Percentiles rank a stretch among this genome's conserved stretches.
These are phyloP conservation scores for Adelges cooleyi DNA, from an alignment of 1,140 invertebrate species.

Conservation along the genomic window DNA sequence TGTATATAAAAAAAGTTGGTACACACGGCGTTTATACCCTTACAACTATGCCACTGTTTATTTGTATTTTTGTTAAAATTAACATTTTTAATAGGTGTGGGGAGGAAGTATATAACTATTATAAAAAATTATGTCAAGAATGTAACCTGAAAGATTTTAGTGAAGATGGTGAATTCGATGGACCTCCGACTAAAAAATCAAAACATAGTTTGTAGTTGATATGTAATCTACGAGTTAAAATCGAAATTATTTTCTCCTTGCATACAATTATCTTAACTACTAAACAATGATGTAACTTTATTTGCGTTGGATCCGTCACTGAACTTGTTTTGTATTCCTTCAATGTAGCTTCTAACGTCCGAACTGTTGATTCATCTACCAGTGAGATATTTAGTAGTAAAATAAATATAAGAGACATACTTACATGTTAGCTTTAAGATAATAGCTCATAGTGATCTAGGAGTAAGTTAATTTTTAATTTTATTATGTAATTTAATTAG, in stretches of 20 bases:
- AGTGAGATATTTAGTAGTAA: background rate
- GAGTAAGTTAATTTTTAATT: constrained; percentile 5
- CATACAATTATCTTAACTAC: background rate
- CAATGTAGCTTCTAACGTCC: background rate
- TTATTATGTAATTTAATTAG: constrained; percentile 1
- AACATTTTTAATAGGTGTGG: constrained; percentile 1
- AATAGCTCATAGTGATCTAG: too few relatives aligned
- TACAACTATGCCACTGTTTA: too few relatives aligned
- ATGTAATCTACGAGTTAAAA: background rate
- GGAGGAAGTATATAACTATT: constrained; percentile 21
- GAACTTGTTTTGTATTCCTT: background rate
- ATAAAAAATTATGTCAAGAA: constrained; percentile 22
- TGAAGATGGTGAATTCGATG: constrained; percentile 11
- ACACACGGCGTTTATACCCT: too few relatives aligned
- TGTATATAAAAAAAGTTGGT: too few relatives aligned
- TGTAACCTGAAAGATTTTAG: constrained; percentile 19
- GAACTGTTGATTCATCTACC: background rate
- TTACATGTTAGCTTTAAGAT: too few relatives aligned
- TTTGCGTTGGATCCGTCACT: background rate
- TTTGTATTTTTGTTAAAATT: too few relatives aligned
- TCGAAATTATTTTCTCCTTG: background rate
- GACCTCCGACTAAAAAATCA: constrained; percentile 8
- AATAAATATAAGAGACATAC: too few relatives aligned
- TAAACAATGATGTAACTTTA: background rate
- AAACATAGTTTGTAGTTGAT: constrained; percentile 12